Evolutionary conservation across 2,113 vertebrate species (phyloP).

Genomic region (Irena cyanogastra): DNA sequence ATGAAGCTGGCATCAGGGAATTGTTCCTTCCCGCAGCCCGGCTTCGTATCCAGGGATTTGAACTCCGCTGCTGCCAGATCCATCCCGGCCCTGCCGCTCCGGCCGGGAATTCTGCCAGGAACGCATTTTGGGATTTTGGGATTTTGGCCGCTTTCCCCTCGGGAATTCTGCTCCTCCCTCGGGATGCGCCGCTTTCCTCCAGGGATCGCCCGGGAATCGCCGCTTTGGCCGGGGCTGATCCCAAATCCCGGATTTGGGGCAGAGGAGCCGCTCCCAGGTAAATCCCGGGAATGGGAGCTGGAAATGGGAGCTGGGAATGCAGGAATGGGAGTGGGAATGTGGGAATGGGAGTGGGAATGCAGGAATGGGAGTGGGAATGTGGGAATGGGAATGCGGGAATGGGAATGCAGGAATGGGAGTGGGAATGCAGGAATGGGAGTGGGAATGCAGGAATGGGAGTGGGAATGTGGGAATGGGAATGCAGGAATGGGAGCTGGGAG

Average conservation of each 20-base stretch:
- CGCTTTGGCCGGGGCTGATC: background rate
- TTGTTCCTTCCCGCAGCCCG: background rate
- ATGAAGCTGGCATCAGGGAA: background rate
- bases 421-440: too few species aligned
- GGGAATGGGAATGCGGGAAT: too few species aligned
- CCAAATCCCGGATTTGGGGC: accelerated
- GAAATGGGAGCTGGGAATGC: too few species aligned
- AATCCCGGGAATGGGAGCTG: background rate
- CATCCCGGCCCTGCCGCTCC: background rate
- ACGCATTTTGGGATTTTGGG: too few species aligned
- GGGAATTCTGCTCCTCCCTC: background rate
- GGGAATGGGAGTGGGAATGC: background rate
- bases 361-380: too few species aligned
- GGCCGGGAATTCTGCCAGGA: background rate
- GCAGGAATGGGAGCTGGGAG: too few species aligned
- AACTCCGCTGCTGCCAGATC: background rate
- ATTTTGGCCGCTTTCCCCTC: background rate
- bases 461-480: too few species aligned
- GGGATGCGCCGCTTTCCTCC: background rate
- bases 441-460: too few species aligned
- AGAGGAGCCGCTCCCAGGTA: background rate
- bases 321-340: too few species aligned
- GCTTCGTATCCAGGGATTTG: background rate
- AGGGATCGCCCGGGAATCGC: too few species aligned
- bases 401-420: too few species aligned